These are phyloP conservation scores for Arothron firmamentum DNA, from an alignment of 2,113 vertebrate genomes.

Conservation along the genomic window DNA sequence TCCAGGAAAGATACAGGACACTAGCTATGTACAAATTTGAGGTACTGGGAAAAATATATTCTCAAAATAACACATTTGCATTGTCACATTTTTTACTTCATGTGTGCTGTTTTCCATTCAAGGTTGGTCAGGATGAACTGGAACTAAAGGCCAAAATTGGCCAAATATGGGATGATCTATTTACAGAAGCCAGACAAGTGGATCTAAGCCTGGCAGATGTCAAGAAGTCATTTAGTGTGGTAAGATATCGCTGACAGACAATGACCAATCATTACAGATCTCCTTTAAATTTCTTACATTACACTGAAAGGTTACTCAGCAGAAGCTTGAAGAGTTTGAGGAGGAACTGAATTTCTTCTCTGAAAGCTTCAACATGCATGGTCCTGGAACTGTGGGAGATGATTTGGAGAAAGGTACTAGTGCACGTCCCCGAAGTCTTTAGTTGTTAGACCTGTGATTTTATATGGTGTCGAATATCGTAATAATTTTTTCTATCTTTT, in stretches of 20 bases:
- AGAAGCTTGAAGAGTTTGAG: slow-evolving; percentile 74
- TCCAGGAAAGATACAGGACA: slow-evolving; percentile 88
- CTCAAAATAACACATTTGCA: not conserved
- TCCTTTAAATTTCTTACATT: not conserved
- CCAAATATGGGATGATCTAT: slow-evolving; percentile 77
- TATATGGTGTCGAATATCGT: too few species aligned
- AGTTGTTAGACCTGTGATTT: not conserved
- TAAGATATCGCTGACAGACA: slow-evolving; percentile 46
- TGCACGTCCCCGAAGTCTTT: not conserved
- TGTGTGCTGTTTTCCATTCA: not conserved
- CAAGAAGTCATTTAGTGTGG: slow-evolving; percentile 85
- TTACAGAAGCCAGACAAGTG: slow-evolving; percentile 74
- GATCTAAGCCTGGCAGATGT: slow-evolving; percentile 78
- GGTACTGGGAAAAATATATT: slow-evolving; percentile 64
- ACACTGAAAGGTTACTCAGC: slow-evolving; percentile 77
- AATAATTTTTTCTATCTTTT: too few species aligned
- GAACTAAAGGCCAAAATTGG: slow-evolving; percentile 67
- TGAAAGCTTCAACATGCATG: slow-evolving; percentile 76
- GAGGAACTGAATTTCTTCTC: slow-evolving; percentile 77
- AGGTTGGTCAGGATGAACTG: slow-evolving; percentile 80
- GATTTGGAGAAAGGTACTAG: slow-evolving; percentile 87
- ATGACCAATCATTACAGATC: not conserved
- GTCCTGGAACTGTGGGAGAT: slow-evolving; percentile 87
- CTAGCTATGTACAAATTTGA: slow-evolving; percentile 79
- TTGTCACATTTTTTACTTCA: not conserved